Evolutionary conservation across 2,888 invertebrate genomes (phyloP).

Genomic region (Andrena bucephala): DNA sequence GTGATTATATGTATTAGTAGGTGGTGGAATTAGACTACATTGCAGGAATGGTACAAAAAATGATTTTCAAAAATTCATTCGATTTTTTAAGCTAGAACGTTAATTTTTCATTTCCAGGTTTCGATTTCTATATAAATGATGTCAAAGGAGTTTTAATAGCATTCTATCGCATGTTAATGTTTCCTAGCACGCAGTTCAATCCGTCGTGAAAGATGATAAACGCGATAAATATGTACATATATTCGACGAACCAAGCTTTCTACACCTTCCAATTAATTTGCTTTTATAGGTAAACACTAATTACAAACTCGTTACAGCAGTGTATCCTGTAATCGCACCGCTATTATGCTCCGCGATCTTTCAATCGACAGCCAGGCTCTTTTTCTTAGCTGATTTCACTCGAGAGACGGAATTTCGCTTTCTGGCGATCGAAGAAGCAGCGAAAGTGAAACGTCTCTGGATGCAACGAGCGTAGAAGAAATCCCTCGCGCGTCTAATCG

Average conservation of each 20-base stretch:
- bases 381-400: conserved; percentile 49
- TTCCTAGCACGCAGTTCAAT: neutral
- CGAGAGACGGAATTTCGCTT: neutral
- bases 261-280: neutral
- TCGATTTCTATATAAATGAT: no score
- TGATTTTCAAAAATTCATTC: no score
- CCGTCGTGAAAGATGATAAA: neutral
- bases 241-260: neutral
- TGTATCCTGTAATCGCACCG: neutral
- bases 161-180: neutral
- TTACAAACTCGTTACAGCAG: neutral
- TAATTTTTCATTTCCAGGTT: no score
- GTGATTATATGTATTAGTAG: no score
- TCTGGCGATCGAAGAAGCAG: conserved; percentile 65
- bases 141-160: neutral
- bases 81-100: no score
- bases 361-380: neutral
- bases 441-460: conserved; percentile 79
- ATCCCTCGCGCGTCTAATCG: conserved; percentile 18
- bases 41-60: no score
- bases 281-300: neutral
- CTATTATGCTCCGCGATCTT: conserved; percentile 7
- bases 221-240: neutral
- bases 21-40: no score
- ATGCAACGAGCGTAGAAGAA: conserved; percentile 62